Evolutionary conservation across 1,140 invertebrate genomes (phyloP), one percentile per base, ranked within the genome.

Genomic region (Macrostomum lignano): DNA sequence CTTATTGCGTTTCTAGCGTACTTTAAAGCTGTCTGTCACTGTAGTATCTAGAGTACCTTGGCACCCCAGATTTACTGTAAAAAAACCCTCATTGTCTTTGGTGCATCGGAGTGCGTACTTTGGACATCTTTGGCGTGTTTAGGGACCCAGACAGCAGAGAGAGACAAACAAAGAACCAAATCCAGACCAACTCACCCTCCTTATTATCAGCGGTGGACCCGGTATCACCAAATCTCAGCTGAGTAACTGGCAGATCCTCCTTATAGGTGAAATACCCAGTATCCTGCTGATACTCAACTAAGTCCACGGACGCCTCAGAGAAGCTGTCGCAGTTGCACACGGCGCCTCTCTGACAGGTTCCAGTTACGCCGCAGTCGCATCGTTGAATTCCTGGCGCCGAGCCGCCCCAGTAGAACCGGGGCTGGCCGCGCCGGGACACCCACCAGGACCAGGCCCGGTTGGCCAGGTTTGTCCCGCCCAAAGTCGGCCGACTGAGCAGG

Each of bases 391-490:
- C 82, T 0, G 77, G 75, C 31, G 79, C 60, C 11, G 76, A 73
- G 9, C 81, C 81, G 9, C 79, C 82, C 84, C 84, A 93, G 52
- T 88, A 86, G 58, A 86, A 77, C 81, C 88, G 88, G 13, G 46
- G 48, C 33, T 56, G 52, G 34, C 43, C 65, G 36, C 65, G 43
- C 46, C 70, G 65, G 37, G 42, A 52, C 14, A 56, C 46, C 53
- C 53, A 60, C 46, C 51, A 57, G 19, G 48, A 51, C 45, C 45
- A 61, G 17, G 47, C 38, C 28, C 13, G 15, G 7, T 35, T 19
- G 7, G 11, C 10, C n/a, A 23, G 32, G 10, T 4, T 17, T 4
- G 32, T 33, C 19, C 32, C 32, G 14, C 32, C 32, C 26, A 19
- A 24, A 26, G 3, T 17, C 19, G 78, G 75, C 1, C 73, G 72